A percentile compares a stretch with the other conserved stretches of the same genome.
phyloP scores from a whole-genome alignment of 2,797 vertebrate species.

The Cygnus olor region DNA sequence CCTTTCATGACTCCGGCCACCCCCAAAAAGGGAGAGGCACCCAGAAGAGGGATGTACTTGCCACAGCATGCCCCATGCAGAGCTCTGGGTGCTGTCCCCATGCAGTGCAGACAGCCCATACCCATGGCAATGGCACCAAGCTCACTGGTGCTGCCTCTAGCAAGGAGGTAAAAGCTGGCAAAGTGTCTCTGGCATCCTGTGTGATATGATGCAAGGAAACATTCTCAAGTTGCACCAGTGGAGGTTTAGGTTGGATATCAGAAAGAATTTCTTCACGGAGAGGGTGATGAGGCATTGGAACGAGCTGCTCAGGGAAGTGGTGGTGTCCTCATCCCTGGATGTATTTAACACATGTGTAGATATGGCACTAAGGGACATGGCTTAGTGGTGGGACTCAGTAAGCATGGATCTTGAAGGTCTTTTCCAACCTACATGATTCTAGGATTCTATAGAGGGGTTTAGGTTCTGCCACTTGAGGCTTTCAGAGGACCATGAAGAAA shows the following conservation, averaged over 20 bases:
- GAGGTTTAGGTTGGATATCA: too few species aligned
- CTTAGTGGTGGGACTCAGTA: too few species aligned
- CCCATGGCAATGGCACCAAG: neutral
- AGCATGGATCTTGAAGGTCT: too few species aligned
- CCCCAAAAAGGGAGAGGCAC: too few species aligned
- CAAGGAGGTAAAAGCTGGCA: fast-evolving
- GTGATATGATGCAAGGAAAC: neutral
- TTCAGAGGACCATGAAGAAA: neutral
- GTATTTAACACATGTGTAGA: too few species aligned
- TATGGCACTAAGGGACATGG: too few species aligned
- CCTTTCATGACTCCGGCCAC: neutral
- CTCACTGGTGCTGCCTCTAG: neutral
- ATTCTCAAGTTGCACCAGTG: too few species aligned
- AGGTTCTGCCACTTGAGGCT: neutral
- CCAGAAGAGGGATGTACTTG: neutral
- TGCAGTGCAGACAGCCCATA: neutral
- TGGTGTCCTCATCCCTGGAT: too few species aligned
- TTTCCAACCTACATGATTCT: too few species aligned
- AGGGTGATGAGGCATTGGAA: too few species aligned
- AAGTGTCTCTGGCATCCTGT: neutral
- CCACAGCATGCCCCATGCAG: fast-evolving
- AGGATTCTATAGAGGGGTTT: neutral
- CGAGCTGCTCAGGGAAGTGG: too few species aligned
- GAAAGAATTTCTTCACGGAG: too few species aligned
- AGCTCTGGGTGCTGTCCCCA: neutral